Base-by-base conservation (phyloP, 2,888 invertebrate genomes). In the Lamellibrachia columna region DNA sequence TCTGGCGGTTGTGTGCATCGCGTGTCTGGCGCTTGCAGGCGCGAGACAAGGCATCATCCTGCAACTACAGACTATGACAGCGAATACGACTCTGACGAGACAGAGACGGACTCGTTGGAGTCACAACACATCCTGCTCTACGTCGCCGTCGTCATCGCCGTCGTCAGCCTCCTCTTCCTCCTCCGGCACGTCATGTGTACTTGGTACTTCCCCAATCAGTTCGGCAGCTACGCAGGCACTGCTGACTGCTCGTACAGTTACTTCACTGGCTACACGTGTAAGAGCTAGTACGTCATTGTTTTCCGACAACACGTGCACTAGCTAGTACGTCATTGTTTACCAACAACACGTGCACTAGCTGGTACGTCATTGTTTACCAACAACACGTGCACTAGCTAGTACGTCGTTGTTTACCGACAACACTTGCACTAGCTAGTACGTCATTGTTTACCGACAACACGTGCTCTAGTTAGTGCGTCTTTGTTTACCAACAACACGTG, bases 121-220 rank as follows among this genome's bases (percentile, higher is more conserved):
- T 11, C 11, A 4, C 3, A 15, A 22, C 75, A 75, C 75, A 22
- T 75, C 75, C 75, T 75, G 15, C 75, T 75, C 75, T 75, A 75
- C 22, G 75, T 75, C 75, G 75, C 75, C 75, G 75, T 75, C 75
- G 75, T 75, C 75, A 22, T 75, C 75, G 75, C 75, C n/a, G 75
- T 75, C 75, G 75, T 75, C 22, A 22, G 15, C 22, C 2, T 75
- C 22, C 22, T 75, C 15, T 75, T 75, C 6, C 0, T 75, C 75
- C 22, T 75, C 75, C 75, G 75, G 22, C 75, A 75, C 75, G 4
- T 22, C 22, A 3, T 75, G 6, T 75, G 75, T 22, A 22, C 75
- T 11, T 75, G 75, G 75, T 75, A 75, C 75, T 75, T 75, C 75
- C 75, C 75, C 2, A 75, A 75, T 22, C 22, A 75, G 15, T 75